phyloP scores from a whole-genome alignment of 2,797 vertebrate species.

The Anisognathus igniventris region DNA sequence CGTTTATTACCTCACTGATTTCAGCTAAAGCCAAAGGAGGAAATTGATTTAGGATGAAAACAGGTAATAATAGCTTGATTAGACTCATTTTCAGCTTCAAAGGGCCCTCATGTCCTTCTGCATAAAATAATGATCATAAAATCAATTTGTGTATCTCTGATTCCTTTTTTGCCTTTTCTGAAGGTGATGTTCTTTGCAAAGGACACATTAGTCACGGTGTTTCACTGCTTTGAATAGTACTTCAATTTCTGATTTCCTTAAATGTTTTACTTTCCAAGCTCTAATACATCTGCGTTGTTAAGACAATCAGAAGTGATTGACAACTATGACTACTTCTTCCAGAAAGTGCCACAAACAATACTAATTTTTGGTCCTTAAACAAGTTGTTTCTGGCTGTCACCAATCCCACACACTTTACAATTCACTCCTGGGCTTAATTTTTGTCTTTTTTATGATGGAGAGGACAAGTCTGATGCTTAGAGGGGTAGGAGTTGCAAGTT shows the following conservation, averaged over 20 bases:
- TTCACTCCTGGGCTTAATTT: background rate
- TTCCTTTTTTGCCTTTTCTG: conserved; percentile 36
- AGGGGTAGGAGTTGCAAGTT: background rate
- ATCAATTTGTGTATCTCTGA: background rate
- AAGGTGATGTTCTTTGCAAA: background rate
- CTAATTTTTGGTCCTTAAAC: background rate
- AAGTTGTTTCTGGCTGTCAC: background rate
- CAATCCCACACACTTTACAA: background rate
- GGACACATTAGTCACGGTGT: background rate
- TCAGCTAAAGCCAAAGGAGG: background rate
- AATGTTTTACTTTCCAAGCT: background rate
- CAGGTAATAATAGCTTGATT: conserved; percentile 22
- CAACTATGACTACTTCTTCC: background rate
- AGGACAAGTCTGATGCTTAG: background rate
- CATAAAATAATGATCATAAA: conserved; percentile 43
- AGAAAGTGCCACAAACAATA: background rate
- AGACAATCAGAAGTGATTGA: background rate
- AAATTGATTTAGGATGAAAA: conserved; percentile 38
- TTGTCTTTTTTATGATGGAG: background rate
- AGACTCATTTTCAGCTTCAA: conserved; percentile 1
- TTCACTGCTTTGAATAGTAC: background rate
- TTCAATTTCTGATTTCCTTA: background rate
- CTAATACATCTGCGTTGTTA: background rate
- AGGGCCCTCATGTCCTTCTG: background rate
- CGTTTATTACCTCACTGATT: conserved; percentile 19